Evolutionary conservation across 2,797 vertebrate species (phyloP).

Genomic region (Clarias platycephalus): DNA sequence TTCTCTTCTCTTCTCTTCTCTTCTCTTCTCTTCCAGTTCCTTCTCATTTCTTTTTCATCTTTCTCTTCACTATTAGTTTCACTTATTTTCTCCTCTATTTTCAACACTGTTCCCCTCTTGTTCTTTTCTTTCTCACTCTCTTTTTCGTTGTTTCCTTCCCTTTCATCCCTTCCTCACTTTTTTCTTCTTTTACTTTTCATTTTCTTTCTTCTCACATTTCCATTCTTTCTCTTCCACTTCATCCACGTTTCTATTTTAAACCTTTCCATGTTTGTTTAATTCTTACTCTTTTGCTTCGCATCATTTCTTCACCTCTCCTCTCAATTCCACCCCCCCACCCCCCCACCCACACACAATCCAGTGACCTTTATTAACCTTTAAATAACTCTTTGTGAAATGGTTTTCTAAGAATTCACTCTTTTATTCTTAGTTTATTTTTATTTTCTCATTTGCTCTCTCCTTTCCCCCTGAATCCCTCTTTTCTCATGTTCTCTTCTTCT

Average conservation of each 20-base stretch:
- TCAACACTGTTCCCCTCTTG: neutral
- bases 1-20: neutral
- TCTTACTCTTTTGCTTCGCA: neutral
- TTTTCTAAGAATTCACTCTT: neutral
- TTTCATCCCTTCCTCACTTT: neutral
- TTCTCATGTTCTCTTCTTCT: slow-evolving; percentile 8
- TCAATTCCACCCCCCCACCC: neutral
- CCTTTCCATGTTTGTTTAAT: neutral
- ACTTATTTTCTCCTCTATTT: neutral
- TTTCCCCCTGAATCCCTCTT: neutral
- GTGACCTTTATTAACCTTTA: neutral
- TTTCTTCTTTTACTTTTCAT: neutral
- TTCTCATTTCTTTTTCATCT: neutral
- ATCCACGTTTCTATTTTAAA: neutral
- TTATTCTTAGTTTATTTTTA: neutral
- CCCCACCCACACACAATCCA: neutral
- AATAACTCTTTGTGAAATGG: neutral
- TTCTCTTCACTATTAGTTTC: neutral
- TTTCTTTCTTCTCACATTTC: no score
- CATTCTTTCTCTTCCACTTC: neutral
- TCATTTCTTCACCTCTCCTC: neutral
- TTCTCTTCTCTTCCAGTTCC: neutral
- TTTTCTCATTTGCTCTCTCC: neutral
- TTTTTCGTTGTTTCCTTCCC: neutral
- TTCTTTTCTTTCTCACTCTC: neutral